phyloP scores from a whole-genome alignment of 1,140 invertebrate species.

The Drosophila nigromelanica region DNA sequence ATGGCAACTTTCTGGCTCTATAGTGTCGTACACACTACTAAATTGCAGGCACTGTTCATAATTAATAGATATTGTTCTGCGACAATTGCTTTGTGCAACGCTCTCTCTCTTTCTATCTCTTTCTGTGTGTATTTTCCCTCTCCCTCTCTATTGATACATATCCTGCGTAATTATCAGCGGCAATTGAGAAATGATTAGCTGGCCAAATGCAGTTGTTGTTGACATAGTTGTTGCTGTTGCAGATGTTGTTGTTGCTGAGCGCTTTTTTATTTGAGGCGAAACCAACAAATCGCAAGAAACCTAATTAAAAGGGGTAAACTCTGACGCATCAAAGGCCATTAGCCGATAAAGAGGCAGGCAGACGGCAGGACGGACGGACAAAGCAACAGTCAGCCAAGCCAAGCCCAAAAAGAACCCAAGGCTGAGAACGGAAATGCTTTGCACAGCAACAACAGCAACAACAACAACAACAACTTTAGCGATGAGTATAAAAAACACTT shows the following conservation, averaged over 20 bases:
- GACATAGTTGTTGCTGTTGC: background rate
- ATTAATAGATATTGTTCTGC: slow-evolving; percentile 31
- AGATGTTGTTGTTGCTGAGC: background rate
- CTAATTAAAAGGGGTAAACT: slow-evolving; percentile 76
- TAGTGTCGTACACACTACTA: background rate
- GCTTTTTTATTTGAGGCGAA: slow-evolving; percentile 16
- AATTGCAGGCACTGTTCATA: slow-evolving; percentile 19
- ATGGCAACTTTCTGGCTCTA: background rate
- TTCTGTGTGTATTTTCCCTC: background rate
- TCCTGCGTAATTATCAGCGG: slow-evolving; percentile 23
- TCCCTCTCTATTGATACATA: background rate
- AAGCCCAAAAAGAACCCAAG: slow-evolving; percentile 55
- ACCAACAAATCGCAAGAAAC: slow-evolving; percentile 35
- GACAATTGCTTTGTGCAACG: slow-evolving; percentile 9
- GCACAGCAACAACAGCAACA: slow-evolving; percentile 33
- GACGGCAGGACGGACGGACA: slow-evolving; percentile 8
- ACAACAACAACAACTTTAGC: slow-evolving; percentile 27
- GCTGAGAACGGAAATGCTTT: slow-evolving; percentile 74
- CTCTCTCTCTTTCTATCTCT: background rate
- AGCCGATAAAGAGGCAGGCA: slow-evolving; percentile 59
- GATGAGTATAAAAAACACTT: slow-evolving; percentile 22
- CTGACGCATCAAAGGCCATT: slow-evolving; percentile 79
- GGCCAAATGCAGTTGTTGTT: background rate
- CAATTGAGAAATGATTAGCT: slow-evolving; percentile 23
- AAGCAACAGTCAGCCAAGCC: slow-evolving; percentile 40